A percentile compares a stretch with the other conserved stretches of the same genome.
Evolutionary conservation across 2,113 vertebrate genomes (phyloP).

Genomic region (Microtus montanus): DNA sequence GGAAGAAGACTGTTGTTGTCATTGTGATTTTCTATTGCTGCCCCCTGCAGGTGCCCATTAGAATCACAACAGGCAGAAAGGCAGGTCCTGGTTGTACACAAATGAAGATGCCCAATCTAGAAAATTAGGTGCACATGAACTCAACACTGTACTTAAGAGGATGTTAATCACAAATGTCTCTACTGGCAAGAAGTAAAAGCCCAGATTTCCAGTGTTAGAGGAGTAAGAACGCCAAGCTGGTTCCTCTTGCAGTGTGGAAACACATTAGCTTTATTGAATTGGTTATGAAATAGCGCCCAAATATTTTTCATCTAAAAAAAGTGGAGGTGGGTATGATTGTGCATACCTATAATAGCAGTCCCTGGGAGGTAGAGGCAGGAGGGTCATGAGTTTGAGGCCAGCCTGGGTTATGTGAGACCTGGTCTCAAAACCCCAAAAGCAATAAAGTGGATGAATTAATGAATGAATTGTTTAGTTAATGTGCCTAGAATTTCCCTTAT

Average conservation of each 20-base stretch:
- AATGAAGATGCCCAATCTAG: neutral
- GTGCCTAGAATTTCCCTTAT: neutral
- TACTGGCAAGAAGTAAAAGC: neutral
- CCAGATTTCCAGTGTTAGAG: neutral
- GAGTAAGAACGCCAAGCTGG: neutral
- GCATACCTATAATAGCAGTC: neutral
- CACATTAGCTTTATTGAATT: neutral
- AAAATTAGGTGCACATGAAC: neutral
- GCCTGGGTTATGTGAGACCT: neutral
- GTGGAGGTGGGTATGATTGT: neutral
- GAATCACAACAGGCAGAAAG: neutral
- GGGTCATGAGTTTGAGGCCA: neutral
- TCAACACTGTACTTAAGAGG: neutral
- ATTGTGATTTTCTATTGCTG: neutral
- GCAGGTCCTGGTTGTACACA: accelerated
- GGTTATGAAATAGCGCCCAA: neutral
- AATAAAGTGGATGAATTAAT: neutral
- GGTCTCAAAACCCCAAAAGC: neutral
- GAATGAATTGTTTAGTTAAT: neutral
- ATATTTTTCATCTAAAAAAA: neutral
- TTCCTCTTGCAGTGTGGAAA: neutral
- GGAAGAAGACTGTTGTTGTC: neutral
- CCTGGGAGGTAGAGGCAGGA: neutral
- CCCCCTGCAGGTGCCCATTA: neutral
- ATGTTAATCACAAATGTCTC: neutral